A percentile compares a stretch with the other conserved stretches of the same genome.
phyloP scores from a whole-genome alignment of 1,140 invertebrate genomes.

The Drosophila kurseongensis region DNA sequence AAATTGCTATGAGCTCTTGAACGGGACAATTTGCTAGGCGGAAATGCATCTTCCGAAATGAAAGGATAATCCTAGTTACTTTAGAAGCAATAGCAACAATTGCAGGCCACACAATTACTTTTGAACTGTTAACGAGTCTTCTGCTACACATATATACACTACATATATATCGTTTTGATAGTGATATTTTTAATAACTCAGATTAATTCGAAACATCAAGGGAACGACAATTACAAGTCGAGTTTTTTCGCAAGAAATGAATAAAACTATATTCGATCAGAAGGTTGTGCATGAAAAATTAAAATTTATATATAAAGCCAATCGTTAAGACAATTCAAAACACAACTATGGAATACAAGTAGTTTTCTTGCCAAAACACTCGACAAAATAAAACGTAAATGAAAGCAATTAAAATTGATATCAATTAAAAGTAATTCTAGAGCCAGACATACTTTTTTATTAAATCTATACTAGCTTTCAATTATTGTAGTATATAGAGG shows the following conservation, averaged over 20 bases:
- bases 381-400: constrained; percentile 10
- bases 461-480: constrained; percentile 60
- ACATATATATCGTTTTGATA: constrained; percentile 59
- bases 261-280: constrained; percentile 1
- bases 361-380: constrained; percentile 9
- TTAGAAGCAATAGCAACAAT: constrained; percentile 72
- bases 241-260: constrained; percentile 41
- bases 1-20: constrained; percentile 79
- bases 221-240: constrained; percentile 13
- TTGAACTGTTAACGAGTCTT: constrained; percentile 67
- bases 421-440: constrained; percentile 40
- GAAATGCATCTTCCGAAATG: constrained; percentile 15
- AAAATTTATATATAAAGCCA: neutral
- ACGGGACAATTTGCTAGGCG: constrained; percentile 82
- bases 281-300: constrained; percentile 15
- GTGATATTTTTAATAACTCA: constrained; percentile 43
- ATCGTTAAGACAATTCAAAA: neutral
- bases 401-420: constrained; percentile 40
- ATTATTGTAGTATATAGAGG: constrained; percentile 53
- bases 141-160: constrained; percentile 48
- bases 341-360: neutral
- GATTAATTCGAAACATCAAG: constrained; percentile 24
- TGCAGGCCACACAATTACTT: constrained; percentile 77
- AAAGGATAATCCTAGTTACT: constrained; percentile 61
- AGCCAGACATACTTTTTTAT: constrained; percentile 48